A percentile compares a stretch with the other conserved stretches of the same genome.
Evolutionary conservation across 2,113 vertebrate species (phyloP).

Genomic region (Gymnorhina tibicen): DNA sequence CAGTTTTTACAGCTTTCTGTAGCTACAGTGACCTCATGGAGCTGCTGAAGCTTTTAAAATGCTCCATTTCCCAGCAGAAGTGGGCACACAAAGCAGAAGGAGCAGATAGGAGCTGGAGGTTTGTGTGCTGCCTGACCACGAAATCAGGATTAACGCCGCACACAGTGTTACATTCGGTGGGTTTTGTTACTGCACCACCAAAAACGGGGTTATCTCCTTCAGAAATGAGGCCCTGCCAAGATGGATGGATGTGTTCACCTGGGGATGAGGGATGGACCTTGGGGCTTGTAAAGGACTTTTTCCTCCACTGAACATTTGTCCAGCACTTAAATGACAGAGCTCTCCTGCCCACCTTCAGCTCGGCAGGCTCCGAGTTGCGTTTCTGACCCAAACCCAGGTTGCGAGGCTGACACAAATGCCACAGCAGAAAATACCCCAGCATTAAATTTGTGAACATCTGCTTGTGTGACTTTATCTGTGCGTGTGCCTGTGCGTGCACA

Average conservation of each 20-base stretch:
- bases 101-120: background rate
- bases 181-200: background rate
- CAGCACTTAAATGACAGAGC: background rate
- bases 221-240: background rate
- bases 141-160: background rate
- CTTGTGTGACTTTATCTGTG: background rate
- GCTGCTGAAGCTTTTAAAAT: conserved; percentile 7
- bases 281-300: background rate
- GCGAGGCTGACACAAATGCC: background rate
- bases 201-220: accelerated
- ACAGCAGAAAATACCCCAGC: background rate
- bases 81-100: background rate
- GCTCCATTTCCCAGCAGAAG: background rate
- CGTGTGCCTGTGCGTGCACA: background rate
- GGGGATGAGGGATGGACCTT: too few species aligned
- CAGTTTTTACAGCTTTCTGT: conserved; percentile 32
- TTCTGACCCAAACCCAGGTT: background rate
- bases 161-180: accelerated
- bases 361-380: background rate
- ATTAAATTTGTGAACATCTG: background rate
- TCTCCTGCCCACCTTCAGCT: background rate
- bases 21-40: conserved; percentile 40
- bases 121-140: background rate
- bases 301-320: background rate
- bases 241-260: background rate